These are phyloP conservation scores for Listronotus oregonensis DNA, from an alignment of 1,140 invertebrate species.

Conservation along the genomic window DNA sequence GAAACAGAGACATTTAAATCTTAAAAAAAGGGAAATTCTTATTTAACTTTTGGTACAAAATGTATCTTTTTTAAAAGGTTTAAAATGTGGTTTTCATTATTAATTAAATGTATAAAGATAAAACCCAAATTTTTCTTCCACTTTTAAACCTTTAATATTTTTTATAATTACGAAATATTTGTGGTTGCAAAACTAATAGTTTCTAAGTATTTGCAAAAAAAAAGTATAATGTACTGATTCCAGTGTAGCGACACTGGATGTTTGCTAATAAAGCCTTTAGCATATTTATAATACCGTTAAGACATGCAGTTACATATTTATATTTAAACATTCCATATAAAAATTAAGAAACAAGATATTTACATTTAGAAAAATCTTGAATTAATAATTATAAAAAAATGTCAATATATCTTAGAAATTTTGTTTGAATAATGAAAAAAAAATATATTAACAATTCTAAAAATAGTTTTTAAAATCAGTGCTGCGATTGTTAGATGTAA, in stretches of 20 bases:
- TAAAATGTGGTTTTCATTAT: no score
- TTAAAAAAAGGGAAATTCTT: no score
- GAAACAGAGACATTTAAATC: no score
- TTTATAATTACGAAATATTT: slow-evolving; percentile 10
- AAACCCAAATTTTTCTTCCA: no score
- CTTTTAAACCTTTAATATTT: no score
- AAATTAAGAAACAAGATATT: slow-evolving; percentile 44
- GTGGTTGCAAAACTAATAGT: slow-evolving; percentile 35
- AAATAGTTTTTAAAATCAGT: slow-evolving; percentile 48
- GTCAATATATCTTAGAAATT: slow-evolving; percentile 50
- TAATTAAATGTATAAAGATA: no score
- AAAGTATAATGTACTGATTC: slow-evolving; percentile 51
- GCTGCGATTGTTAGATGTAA: slow-evolving; percentile 52
- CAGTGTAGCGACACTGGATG: slow-evolving; percentile 49
- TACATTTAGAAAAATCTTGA: slow-evolving; percentile 45
- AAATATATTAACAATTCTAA: slow-evolving; percentile 53
- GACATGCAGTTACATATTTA: slow-evolving; percentile 48
- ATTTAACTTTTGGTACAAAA: no score
- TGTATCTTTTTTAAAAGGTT: no score
- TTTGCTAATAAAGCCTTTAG: slow-evolving; percentile 56
- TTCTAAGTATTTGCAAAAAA: slow-evolving; percentile 51
- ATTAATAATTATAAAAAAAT: slow-evolving; percentile 43
- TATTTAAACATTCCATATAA: slow-evolving; percentile 53
- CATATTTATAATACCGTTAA: slow-evolving; percentile 48
- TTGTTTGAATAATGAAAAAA: slow-evolving; percentile 40